A percentile compares a stretch with the other conserved stretches of the same genome.
These are phyloP conservation scores for Netelia melanura DNA, from an alignment of 2,888 invertebrate species.

Conservation along the genomic window DNA sequence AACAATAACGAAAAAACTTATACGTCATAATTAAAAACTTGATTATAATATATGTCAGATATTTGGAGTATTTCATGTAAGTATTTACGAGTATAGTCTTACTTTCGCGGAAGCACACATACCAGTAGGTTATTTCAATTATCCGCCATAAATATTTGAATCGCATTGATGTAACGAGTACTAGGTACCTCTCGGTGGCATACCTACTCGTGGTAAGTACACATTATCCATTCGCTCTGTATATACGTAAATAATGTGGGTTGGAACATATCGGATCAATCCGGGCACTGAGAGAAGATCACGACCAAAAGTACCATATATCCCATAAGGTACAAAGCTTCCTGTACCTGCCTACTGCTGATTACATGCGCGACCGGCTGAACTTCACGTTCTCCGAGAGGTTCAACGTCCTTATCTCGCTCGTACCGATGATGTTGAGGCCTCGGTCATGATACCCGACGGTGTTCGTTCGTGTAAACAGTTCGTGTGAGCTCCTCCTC, in stretches of 20 bases:
- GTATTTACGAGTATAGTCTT: too few relatives aligned
- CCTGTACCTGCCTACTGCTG: constrained; percentile 54
- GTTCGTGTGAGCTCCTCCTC: constrained; percentile 50
- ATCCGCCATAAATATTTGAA: too few relatives aligned
- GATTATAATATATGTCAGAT: too few relatives aligned
- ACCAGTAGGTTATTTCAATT: too few relatives aligned
- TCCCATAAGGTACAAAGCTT: constrained; percentile 36
- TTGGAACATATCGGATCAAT: background rate
- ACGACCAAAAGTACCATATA: constrained; percentile 24
- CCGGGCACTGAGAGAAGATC: constrained; percentile 4
- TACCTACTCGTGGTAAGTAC: background rate
- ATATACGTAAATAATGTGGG: background rate
- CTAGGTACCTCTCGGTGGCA: too few relatives aligned
- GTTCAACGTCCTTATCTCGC: constrained; percentile 64
- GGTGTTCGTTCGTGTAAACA: background rate
- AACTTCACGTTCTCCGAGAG: constrained; percentile 72
- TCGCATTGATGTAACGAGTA: too few relatives aligned
- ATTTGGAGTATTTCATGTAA: too few relatives aligned
- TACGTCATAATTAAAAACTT: too few relatives aligned
- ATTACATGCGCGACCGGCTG: constrained; percentile 71
- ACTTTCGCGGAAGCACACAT: too few relatives aligned
- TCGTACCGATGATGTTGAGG: constrained; percentile 15
- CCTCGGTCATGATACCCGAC: constrained; percentile 25
- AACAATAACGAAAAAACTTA: too few relatives aligned
- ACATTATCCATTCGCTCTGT: background rate